phyloP scores from a whole-genome alignment of 2,113 vertebrate genomes.

The Nymphicus hollandicus region DNA sequence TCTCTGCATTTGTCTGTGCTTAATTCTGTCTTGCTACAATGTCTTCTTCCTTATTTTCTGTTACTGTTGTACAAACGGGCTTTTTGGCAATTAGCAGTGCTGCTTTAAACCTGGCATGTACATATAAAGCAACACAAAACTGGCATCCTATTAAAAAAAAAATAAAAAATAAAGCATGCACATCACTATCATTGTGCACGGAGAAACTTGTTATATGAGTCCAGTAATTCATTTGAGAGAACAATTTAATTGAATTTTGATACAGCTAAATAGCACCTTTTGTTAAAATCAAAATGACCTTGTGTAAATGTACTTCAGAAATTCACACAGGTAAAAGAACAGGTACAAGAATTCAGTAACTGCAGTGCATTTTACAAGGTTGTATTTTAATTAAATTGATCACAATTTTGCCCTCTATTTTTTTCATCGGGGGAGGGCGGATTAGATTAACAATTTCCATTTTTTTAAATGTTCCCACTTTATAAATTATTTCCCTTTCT shows the following conservation, averaged over 20 bases:
- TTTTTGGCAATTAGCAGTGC: conserved; percentile 40
- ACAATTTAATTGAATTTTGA: conserved; percentile 45
- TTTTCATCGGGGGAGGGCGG: not conserved
- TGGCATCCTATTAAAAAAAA: not conserved
- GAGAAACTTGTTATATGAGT: not conserved
- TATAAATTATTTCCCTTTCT: conserved; percentile 52
- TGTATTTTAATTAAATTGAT: conserved; percentile 13
- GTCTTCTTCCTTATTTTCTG: conserved; percentile 33
- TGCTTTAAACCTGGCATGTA: not conserved
- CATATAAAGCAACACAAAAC: not conserved
- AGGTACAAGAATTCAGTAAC: not conserved
- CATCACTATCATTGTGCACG: not conserved
- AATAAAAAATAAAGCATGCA: not conserved
- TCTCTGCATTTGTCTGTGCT: not conserved
- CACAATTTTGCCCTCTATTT: not conserved
- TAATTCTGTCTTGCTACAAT: not conserved
- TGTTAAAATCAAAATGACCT: conserved; percentile 29
- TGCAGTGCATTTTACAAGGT: not conserved
- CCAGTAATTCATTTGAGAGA: conserved; percentile 17
- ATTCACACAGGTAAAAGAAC: conserved; percentile 12
- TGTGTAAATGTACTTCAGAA: conserved; percentile 2
- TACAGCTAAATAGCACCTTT: conserved; percentile 3
- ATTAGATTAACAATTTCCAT: conserved; percentile 46
- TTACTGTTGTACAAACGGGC: not conserved
- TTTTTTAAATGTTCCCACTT: conserved; percentile 52